These are phyloP conservation scores for Eonycteris spelaea DNA, from an alignment of 2,113 vertebrate species.

Conservation along the genomic window DNA sequence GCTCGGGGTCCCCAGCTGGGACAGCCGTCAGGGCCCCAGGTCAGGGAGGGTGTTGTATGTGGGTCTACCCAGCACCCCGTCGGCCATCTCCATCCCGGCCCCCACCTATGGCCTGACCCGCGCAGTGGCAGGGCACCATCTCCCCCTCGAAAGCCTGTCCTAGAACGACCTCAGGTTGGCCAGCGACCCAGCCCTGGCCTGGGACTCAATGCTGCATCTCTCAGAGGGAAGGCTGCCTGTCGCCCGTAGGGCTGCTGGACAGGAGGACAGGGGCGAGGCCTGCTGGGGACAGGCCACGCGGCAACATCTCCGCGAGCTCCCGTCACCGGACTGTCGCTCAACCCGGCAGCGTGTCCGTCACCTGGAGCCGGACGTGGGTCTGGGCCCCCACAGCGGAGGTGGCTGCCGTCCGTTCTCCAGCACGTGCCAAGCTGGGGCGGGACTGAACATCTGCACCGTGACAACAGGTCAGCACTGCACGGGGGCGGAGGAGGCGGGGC, in stretches of 20 bases:
- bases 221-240: not conserved
- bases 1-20: not conserved
- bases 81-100: rapidly evolving
- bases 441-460: no score
- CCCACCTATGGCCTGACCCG: rapidly evolving
- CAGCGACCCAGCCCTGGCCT: rapidly evolving
- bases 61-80: not conserved
- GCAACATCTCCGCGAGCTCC: rapidly evolving
- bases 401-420: no score
- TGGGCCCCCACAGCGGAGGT: rapidly evolving
- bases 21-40: not conserved
- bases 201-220: not conserved
- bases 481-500: no score
- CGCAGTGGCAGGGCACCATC: rapidly evolving
- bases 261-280: rapidly evolving
- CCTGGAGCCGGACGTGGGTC: rapidly evolving
- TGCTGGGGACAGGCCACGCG: not conserved
- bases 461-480: no score
- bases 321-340: rapidly evolving
- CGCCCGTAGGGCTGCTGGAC: no score
- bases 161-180: no score
- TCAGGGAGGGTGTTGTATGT: rapidly evolving
- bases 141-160: no score
- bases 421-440: rapidly evolving
- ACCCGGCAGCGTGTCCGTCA: rapidly evolving